Evolutionary conservation across 2,797 vertebrate genomes (phyloP).

Genomic region (Myotis planiceps): DNA sequence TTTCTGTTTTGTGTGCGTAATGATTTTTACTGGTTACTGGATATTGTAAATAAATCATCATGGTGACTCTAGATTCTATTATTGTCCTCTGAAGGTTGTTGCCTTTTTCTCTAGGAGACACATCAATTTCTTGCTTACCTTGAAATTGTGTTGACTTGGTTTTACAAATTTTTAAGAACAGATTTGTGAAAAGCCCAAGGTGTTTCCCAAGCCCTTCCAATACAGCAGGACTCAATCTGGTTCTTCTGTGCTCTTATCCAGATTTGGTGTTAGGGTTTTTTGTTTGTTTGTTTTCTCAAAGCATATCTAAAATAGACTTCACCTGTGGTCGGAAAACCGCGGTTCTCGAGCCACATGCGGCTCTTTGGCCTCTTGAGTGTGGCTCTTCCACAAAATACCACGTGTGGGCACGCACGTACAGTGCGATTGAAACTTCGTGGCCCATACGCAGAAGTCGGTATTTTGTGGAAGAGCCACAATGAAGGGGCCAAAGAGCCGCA

Average conservation of each 20-base stretch:
- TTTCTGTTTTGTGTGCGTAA: background rate
- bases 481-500: no score
- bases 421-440: no score
- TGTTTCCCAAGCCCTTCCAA: background rate
- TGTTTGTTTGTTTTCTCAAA: background rate
- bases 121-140: background rate
- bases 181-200: background rate
- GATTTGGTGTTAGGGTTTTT: background rate
- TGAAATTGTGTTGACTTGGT: background rate
- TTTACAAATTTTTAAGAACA: background rate
- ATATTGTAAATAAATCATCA: background rate
- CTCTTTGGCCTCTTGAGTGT: no score
- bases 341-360: no score
- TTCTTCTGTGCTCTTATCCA: background rate
- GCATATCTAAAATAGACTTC: background rate
- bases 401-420: no score
- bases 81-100: background rate
- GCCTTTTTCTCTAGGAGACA: background rate
- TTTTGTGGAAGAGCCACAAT: no score
- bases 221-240: background rate
- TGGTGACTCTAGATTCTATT: background rate
- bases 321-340: no score
- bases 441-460: no score
- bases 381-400: no score
- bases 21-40: background rate